Conservation (phyloP, 2,797 vertebrate genomes). For the Thalassophryne amazonica region DNA sequence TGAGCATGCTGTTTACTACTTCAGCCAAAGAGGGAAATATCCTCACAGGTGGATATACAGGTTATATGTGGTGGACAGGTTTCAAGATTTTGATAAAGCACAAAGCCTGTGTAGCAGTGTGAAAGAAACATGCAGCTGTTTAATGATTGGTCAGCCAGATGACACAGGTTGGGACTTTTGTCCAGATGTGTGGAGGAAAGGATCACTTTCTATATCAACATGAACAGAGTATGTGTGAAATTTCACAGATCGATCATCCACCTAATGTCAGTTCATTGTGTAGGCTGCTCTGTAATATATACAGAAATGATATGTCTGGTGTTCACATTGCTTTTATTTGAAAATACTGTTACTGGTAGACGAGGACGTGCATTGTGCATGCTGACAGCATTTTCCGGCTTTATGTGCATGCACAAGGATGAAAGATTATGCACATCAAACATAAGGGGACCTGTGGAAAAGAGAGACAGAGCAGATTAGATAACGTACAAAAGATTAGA, state of each 20-base stretch:
- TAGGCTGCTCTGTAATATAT: too few species aligned
- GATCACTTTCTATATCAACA: not conserved
- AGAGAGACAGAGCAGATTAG: conserved; percentile 35
- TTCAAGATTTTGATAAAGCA: conserved; percentile 1
- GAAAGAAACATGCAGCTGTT: too few species aligned
- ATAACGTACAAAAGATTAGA: conserved; percentile 42
- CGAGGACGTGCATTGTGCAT: not conserved
- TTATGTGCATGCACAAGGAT: conserved; percentile 24
- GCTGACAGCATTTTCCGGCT: conserved; percentile 13
- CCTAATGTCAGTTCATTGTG: too few species aligned
- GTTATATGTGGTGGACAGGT: conserved; percentile 12
- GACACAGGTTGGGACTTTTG: not conserved
- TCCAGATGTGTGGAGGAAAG: not conserved
- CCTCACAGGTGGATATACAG: not conserved
- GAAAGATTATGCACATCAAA: conserved; percentile 50
- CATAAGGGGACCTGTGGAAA: conserved; percentile 16
- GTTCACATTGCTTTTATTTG: too few species aligned
- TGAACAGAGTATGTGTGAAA: not conserved
- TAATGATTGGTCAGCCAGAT: not conserved
- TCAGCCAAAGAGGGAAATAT: conserved; percentile 1
- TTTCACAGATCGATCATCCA: not conserved
- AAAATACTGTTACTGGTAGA: too few species aligned
- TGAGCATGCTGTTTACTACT: not conserved
- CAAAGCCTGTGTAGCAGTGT: conserved; percentile 2
- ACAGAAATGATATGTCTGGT: too few species aligned